phyloP scores from a whole-genome alignment of 2,888 invertebrate species.

The Macrosiphum euphorbiae region DNA sequence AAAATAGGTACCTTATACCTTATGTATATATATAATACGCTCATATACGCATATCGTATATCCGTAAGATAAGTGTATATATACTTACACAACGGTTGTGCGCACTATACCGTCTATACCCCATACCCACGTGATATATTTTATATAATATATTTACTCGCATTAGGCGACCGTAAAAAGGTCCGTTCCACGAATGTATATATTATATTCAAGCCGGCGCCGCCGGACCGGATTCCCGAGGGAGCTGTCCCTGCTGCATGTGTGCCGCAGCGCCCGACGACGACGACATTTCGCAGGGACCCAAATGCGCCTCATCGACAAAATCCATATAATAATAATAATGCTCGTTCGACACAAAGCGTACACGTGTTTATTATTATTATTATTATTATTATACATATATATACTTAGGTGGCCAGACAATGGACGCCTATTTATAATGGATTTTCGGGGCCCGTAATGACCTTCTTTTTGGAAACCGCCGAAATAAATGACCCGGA shows the following conservation, averaged over 20 bases:
- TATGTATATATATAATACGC: too few species aligned
- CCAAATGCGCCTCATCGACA: neutral
- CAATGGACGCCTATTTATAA: conserved; percentile 56
- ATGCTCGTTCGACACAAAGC: conserved; percentile 36
- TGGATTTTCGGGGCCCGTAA: conserved; percentile 58
- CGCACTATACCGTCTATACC: too few species aligned
- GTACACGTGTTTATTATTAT: conserved; percentile 48
- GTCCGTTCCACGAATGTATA: conserved; percentile 8
- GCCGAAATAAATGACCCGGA: conserved; percentile 61
- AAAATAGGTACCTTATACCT: too few species aligned
- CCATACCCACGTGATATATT: too few species aligned
- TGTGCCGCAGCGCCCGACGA: neutral
- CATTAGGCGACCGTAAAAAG: neutral
- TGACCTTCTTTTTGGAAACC: conserved; percentile 56
- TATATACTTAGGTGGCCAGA: conserved; percentile 23
- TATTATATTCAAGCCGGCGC: neutral
- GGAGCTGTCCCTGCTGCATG: neutral
- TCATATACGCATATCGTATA: neutral
- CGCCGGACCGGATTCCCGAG: neutral
- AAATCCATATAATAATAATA: conserved; percentile 3
- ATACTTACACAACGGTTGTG: neutral
- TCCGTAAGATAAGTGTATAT: neutral
- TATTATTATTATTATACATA: neutral
- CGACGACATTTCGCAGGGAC: conserved; percentile 3
- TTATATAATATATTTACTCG: neutral